Percentiles rank a stretch among this genome's conserved stretches.
Evolutionary conservation across 2,797 vertebrate species (phyloP).

Genomic region (Lerista edwardsae): DNA sequence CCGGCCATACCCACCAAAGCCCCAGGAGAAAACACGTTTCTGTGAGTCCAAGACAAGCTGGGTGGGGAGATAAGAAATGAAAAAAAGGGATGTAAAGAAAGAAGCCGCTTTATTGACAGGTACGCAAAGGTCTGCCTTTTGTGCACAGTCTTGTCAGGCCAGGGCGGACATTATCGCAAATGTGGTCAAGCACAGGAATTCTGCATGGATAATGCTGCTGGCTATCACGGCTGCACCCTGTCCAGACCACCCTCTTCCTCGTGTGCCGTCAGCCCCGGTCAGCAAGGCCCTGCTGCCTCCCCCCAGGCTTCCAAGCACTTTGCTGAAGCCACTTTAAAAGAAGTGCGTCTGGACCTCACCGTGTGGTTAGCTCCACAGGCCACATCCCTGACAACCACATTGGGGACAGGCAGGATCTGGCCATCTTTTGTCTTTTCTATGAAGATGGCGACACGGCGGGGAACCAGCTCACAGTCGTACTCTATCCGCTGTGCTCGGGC

Average conservation of each 20-base stretch:
- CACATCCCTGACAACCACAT: slow-evolving; percentile 93
- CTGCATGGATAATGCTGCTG: no score
- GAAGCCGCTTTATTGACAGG: neutral
- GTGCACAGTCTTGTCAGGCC: neutral
- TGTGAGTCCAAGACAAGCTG: slow-evolving; percentile 95
- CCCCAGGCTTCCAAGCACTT: neutral
- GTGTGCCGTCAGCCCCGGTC: no score
- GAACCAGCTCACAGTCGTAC: slow-evolving; percentile 94
- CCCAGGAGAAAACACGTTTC: slow-evolving; percentile 97
- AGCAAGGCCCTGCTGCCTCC: neutral
- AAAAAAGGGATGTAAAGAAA: no score
- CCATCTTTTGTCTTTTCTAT: slow-evolving; percentile 98
- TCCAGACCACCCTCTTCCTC: no score
- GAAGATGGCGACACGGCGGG: slow-evolving; percentile 93
- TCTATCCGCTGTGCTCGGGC: slow-evolving; percentile 95
- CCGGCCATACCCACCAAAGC: slow-evolving; percentile 93
- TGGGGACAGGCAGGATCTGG: slow-evolving; percentile 91
- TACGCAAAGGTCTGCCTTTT: neutral
- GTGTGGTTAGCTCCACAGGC: slow-evolving; percentile 93
- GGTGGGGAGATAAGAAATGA: neutral
- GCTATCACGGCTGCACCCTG: no score
- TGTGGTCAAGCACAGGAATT: no score
- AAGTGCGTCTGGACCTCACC: slow-evolving; percentile 73
- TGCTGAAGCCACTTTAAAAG: neutral
- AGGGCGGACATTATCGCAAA: neutral